Evolutionary conservation across 2,888 invertebrate species (phyloP).

Genomic region (Glyphotaelius pellucidus): DNA sequence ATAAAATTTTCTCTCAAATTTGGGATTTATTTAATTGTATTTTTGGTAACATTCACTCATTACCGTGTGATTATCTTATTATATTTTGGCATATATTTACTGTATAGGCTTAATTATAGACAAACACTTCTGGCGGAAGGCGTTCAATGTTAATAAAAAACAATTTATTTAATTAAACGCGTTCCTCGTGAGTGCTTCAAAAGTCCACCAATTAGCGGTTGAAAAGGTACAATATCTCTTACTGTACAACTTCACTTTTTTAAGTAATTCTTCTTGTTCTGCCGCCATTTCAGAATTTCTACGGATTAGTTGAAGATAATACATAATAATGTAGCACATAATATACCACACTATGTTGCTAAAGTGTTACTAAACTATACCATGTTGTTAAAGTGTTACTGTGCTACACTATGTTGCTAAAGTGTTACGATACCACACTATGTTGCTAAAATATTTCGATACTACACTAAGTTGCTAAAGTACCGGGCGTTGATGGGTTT

Average conservation of each 20-base stretch:
- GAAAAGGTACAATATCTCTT: neutral
- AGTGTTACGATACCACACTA: too few species aligned
- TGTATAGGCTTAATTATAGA: conserved; percentile 33
- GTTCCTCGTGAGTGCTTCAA: neutral
- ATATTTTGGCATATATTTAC: conserved; percentile 42
- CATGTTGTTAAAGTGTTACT: too few species aligned
- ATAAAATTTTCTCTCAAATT: conserved; percentile 10
- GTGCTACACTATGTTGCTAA: too few species aligned
- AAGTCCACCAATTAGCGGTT: conserved; percentile 20
- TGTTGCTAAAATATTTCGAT: too few species aligned
- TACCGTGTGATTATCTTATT: conserved; percentile 33
- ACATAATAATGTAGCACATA: too few species aligned
- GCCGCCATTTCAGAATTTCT: neutral
- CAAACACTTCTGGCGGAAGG: conserved; percentile 21
- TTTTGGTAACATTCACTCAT: conserved; percentile 41
- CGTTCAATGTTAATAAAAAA: conserved; percentile 32
- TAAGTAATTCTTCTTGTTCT: neutral
- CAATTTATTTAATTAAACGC: conserved; percentile 28
- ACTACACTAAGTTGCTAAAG: too few species aligned
- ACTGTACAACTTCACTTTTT: conserved; percentile 17
- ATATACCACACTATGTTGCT: too few species aligned
- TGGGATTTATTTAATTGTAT: conserved; percentile 38
- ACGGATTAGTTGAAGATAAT: neutral
- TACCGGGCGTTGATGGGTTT: too few species aligned
- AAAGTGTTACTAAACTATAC: too few species aligned